These are phyloP conservation scores for Papilio xuthus DNA, from an alignment of 1,140 invertebrate species.

Conservation along the genomic window DNA sequence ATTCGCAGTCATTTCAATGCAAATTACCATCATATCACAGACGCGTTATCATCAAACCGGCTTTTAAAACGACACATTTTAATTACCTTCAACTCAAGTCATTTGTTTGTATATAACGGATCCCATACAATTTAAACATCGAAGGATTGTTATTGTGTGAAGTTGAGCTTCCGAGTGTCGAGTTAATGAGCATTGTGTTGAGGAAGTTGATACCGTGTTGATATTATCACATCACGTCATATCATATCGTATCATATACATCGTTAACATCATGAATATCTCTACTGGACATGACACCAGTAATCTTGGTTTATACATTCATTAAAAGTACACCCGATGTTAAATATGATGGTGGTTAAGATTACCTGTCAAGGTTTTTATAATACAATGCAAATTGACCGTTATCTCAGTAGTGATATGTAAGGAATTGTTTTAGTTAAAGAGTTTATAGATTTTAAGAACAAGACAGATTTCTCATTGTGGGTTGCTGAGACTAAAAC, in stretches of 20 bases:
- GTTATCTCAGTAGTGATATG: not conserved
- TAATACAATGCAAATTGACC: not conserved
- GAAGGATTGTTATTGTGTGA: conserved; percentile 20
- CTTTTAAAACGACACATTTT: not conserved
- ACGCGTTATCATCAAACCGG: conserved; percentile 6
- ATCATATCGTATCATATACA: conserved; percentile 32
- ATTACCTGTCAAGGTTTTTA: not conserved
- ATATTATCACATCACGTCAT: conserved; percentile 23
- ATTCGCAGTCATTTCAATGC: not conserved
- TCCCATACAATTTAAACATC: conserved; percentile 14
- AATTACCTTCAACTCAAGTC: conserved; percentile 8
- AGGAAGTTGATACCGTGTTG: conserved; percentile 29
- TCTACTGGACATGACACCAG: conserved; percentile 11
- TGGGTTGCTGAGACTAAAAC: too few relatives aligned
- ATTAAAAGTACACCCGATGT: not conserved
- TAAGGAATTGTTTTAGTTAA: too few relatives aligned
- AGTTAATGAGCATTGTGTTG: conserved; percentile 31
- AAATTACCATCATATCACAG: conserved; percentile 2
- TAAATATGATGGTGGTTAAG: conserved; percentile 3
- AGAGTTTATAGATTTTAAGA: too few relatives aligned
- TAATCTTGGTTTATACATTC: conserved; percentile 5
- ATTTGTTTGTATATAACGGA: conserved; percentile 16
- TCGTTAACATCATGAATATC: conserved; percentile 18
- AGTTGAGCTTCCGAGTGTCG: conserved; percentile 24
- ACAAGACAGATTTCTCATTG: too few relatives aligned